Evolutionary conservation across 2,888 invertebrate species (phyloP).

Genomic region (Drosophila flavopinicola): DNA sequence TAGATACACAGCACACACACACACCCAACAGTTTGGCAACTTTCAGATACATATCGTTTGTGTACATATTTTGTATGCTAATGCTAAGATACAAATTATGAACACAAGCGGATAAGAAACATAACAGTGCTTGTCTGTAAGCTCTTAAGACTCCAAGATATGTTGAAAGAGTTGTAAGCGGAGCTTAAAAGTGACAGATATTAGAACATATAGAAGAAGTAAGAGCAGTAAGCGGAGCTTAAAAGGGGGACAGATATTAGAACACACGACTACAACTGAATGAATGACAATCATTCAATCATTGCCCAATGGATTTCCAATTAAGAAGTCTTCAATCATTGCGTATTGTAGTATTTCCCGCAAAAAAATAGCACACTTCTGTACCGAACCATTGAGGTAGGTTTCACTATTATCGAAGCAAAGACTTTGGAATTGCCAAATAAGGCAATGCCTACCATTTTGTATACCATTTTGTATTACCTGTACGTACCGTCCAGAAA

Average conservation of each 20-base stretch:
- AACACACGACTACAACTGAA: too few species aligned
- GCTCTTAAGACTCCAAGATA: background rate
- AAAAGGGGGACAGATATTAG: too few species aligned
- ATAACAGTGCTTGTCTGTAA: slow-evolving; percentile 20
- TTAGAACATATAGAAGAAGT: too few species aligned
- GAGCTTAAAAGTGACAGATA: too few species aligned
- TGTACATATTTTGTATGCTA: slow-evolving; percentile 37
- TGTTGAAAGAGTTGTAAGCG: background rate
- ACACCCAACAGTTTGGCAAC: slow-evolving; percentile 25
- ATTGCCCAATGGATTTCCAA: background rate
- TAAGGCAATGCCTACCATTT: slow-evolving; percentile 4
- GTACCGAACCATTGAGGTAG: slow-evolving; percentile 58
- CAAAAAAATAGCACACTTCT: slow-evolving; percentile 1
- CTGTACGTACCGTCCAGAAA: slow-evolving; percentile 21
- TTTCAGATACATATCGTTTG: slow-evolving; percentile 36
- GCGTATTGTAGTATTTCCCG: background rate
- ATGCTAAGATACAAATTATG: slow-evolving; percentile 32
- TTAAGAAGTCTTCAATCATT: slow-evolving; percentile 1
- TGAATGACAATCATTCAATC: slow-evolving; percentile 4
- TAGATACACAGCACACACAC: slow-evolving; percentile 15
- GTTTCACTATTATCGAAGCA: slow-evolving; percentile 34
- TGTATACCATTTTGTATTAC: slow-evolving; percentile 16
- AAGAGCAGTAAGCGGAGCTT: background rate
- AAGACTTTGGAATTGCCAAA: slow-evolving; percentile 16
- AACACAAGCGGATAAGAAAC: slow-evolving; percentile 23